phyloP scores from a whole-genome alignment of 1,140 invertebrate species.

The Drosophila sulfurigaster region DNA sequence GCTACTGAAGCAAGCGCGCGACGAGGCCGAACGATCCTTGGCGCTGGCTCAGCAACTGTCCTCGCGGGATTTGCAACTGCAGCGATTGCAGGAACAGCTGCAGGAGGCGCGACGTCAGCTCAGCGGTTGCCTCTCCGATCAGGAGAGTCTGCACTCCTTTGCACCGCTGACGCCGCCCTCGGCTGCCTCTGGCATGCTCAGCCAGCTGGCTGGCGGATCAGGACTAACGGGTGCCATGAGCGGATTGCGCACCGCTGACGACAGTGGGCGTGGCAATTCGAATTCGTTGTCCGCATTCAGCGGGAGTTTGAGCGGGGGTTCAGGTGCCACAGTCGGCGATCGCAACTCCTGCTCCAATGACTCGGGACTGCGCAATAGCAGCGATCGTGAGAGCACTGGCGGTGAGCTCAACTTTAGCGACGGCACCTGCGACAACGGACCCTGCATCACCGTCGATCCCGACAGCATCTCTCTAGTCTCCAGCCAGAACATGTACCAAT shows the following conservation, averaged over 20 bases:
- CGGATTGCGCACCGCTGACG: constrained; percentile 86
- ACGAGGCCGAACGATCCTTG: constrained; percentile 94
- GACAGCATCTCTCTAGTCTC: constrained; percentile 84
- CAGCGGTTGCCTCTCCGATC: constrained; percentile 90
- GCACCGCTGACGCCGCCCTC: constrained; percentile 84
- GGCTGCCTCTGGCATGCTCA: constrained; percentile 78
- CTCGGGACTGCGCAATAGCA: constrained; percentile 91
- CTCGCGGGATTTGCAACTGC: constrained; percentile 92
- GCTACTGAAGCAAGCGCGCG: constrained; percentile 93
- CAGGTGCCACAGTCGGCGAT: constrained; percentile 87
- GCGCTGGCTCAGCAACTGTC: constrained; percentile 94
- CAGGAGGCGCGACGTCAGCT: constrained; percentile 91
- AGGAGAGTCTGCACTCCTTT: constrained; percentile 89
- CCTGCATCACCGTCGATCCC: constrained; percentile 83
- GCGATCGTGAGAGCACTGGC: constrained; percentile 91
- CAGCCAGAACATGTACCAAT: constrained; percentile 91
- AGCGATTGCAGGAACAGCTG: constrained; percentile 93
- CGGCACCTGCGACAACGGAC: constrained; percentile 82
- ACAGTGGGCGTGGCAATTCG: constrained; percentile 86
- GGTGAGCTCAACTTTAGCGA: constrained; percentile 84
- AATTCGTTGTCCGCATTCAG: constrained; percentile 84
- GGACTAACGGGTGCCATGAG: constrained; percentile 86
- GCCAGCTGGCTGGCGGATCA: constrained; percentile 85
- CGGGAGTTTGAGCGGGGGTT: constrained; percentile 85
- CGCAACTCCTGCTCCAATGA: constrained; percentile 94